Conservation (phyloP, 2,888 invertebrate species). For the Itoplectis maculator region DNA sequence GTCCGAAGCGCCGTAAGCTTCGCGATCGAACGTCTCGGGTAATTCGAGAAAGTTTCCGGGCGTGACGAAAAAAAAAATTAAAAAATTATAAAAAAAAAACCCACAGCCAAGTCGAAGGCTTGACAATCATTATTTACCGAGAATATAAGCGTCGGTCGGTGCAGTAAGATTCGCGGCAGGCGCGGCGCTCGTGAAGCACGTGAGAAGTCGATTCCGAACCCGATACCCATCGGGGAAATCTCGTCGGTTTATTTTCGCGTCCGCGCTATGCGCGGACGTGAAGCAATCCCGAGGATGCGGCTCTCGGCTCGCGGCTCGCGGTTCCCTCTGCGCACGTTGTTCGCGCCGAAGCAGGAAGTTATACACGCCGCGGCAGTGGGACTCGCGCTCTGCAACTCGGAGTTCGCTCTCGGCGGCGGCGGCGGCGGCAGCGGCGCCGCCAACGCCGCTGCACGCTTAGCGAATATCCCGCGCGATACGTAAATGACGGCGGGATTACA, state of each 20-base stretch:
- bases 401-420: conserved; percentile 6
- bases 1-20: neutral
- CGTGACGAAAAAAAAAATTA: neutral
- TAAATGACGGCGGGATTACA: conserved; percentile 80
- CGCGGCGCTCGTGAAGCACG: conserved; percentile 55
- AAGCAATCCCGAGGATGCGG: conserved; percentile 25
- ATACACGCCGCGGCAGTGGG: conserved; percentile 40
- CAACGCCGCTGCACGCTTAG: conserved; percentile 67
- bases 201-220: conserved; percentile 65
- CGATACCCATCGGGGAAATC: conserved; percentile 54
- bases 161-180: conserved; percentile 46
- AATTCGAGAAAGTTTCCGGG: conserved; percentile 58
- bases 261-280: conserved; percentile 16
- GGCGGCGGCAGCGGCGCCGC: no score
- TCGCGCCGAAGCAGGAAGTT: conserved; percentile 60
- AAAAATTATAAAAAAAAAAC: neutral
- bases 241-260: no score
- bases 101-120: neutral
- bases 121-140: conserved; percentile 56
- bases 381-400: conserved; percentile 26
- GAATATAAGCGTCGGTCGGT: conserved; percentile 51
- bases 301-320: conserved; percentile 39
- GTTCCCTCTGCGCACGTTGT: conserved; percentile 48
- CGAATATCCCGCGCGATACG: conserved; percentile 76
- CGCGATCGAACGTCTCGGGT: conserved; percentile 26